These are phyloP conservation scores for Meles meles DNA, from an alignment of 2,113 vertebrate species.

Conservation along the genomic window DNA sequence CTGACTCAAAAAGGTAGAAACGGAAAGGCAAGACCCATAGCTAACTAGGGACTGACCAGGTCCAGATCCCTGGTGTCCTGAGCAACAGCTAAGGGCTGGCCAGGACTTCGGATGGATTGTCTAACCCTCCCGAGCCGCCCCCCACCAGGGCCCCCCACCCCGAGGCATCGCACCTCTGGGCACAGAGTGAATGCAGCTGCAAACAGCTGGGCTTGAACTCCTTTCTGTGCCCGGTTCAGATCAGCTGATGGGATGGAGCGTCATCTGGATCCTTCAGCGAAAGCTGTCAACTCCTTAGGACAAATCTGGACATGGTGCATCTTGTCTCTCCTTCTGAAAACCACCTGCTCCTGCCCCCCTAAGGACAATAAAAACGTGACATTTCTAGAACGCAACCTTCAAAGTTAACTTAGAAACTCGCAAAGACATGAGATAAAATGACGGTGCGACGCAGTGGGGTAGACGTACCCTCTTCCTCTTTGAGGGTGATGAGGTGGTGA, in stretches of 20 bases:
- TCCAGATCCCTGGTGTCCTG: neutral
- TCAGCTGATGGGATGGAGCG: neutral
- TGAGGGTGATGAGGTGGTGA: neutral
- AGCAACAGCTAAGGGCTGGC: neutral
- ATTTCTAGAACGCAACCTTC: neutral
- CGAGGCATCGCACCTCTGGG: neutral
- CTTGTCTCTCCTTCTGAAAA: neutral
- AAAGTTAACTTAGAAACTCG: neutral
- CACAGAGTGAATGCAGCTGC: neutral
- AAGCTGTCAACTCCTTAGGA: neutral
- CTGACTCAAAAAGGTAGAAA: neutral
- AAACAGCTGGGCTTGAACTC: neutral
- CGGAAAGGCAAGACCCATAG: neutral
- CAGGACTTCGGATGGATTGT: neutral
- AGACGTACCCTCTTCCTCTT: neutral
- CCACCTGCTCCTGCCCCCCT: neutral
- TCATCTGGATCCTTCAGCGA: neutral
- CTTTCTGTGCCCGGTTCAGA: neutral
- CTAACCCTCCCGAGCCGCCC: neutral
- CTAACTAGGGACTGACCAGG: neutral
- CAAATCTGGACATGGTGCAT: neutral
- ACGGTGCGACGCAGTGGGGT: neutral
- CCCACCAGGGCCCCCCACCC: neutral
- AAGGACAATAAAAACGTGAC: neutral
- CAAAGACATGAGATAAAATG: neutral